Conservation (phyloP, 2,113 vertebrate genomes). For the Xyliphius kryptos region DNA sequence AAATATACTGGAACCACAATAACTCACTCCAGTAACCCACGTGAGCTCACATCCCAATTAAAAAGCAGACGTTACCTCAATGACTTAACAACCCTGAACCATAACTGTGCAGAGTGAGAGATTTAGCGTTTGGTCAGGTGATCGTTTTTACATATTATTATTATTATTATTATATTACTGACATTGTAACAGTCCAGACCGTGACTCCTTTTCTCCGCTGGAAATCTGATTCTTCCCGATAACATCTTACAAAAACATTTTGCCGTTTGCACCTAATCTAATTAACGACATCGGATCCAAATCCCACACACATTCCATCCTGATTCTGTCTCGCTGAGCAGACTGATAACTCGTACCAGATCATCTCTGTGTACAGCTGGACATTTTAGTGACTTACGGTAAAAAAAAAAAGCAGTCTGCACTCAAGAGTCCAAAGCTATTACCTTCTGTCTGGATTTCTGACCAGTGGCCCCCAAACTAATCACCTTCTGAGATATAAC, state of each 20-base stretch:
- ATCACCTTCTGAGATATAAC: conserved; percentile 26
- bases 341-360: conserved; percentile 12
- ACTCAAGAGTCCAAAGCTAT: conserved; percentile 24
- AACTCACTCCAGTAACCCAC: no score
- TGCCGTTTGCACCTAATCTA: conserved; percentile 36
- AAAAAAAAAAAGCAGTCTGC: conserved; percentile 25
- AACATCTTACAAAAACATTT: conserved; percentile 35
- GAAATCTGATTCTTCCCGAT: conserved; percentile 38
- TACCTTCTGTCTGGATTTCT: conserved; percentile 34
- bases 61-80: background rate
- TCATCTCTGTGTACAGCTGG: conserved; percentile 30
- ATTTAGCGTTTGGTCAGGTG: background rate
- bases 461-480: conserved; percentile 18
- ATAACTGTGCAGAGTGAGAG: background rate
- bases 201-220: conserved; percentile 29
- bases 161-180: background rate
- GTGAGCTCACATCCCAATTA: no score
- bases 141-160: background rate
- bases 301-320: conserved; percentile 40
- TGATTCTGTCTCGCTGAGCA: conserved; percentile 22
- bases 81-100: background rate
- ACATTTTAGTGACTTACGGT: conserved; percentile 25
- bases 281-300: conserved; percentile 33
- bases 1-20: no score
- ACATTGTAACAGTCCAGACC: conserved; percentile 32